Evolutionary conservation across 2,888 invertebrate species (phyloP).

Genomic region (Bhutanitis thaidina): DNA sequence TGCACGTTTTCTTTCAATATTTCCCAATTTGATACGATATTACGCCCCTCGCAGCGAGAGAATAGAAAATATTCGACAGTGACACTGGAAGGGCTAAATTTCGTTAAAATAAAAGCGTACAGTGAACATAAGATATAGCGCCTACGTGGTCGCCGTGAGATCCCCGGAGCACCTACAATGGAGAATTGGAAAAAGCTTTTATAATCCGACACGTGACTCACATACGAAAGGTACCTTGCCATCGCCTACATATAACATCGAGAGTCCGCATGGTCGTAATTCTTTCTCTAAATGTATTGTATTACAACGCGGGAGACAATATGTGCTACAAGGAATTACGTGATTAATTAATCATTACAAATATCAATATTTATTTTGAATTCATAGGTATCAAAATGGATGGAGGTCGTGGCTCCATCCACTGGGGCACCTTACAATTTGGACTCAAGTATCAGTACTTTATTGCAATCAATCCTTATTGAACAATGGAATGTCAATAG

Average conservation of each 20-base stretch:
- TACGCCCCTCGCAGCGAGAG: slow-evolving; percentile 57
- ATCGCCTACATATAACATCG: slow-evolving; percentile 24
- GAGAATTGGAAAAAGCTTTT: slow-evolving; percentile 81
- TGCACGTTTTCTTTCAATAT: slow-evolving; percentile 75
- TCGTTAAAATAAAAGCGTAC: slow-evolving; percentile 79
- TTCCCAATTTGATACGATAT: slow-evolving; percentile 73
- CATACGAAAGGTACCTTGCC: slow-evolving; percentile 55
- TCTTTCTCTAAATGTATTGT: slow-evolving; percentile 47
- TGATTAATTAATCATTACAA: too few species aligned
- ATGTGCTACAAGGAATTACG: too few species aligned
- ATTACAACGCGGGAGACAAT: slow-evolving; percentile 16
- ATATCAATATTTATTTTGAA: too few species aligned
- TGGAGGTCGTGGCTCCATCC: too few species aligned
- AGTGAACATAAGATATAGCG: slow-evolving; percentile 75
- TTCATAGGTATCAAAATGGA: too few species aligned
- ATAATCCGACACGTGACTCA: slow-evolving; percentile 78
- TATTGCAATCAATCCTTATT: too few species aligned
- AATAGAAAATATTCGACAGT: slow-evolving; percentile 76
- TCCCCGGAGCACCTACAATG: slow-evolving; percentile 67
- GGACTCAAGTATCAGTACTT: too few species aligned
- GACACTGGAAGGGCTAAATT: slow-evolving; percentile 73
- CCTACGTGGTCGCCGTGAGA: slow-evolving; percentile 74
- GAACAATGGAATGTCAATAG: too few species aligned
- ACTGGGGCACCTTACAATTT: too few species aligned
- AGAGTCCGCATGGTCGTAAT: slow-evolving; percentile 30